Conservation (phyloP, 2,113 vertebrate species). For the Isichthys henryi region DNA sequence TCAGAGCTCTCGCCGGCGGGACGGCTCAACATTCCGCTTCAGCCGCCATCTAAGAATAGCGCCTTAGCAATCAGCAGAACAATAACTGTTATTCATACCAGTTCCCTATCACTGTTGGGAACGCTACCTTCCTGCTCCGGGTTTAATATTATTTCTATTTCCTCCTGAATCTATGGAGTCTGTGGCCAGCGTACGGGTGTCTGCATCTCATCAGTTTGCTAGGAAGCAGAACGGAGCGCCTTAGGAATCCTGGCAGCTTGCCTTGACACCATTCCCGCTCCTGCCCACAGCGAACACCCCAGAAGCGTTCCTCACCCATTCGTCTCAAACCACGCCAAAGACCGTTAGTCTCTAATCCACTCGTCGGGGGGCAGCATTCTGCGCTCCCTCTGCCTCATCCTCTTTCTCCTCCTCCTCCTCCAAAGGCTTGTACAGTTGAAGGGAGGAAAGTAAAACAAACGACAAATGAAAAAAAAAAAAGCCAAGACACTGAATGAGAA, state of each 20-base stretch:
- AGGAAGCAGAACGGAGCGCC: neutral
- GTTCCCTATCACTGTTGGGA: neutral
- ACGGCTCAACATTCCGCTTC: neutral
- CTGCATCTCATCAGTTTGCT: neutral
- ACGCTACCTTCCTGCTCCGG: neutral
- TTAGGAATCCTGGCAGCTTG: neutral
- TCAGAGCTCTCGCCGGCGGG: neutral
- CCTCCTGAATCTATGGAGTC: neutral
- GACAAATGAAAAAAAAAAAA: slow-evolving; percentile 41
- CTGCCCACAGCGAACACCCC: slow-evolving; percentile 37
- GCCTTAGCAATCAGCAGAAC: neutral
- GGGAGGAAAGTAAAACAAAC: slow-evolving; percentile 31
- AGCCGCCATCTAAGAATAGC: neutral
- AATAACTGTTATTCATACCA: neutral
- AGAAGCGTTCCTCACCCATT: slow-evolving; percentile 55
- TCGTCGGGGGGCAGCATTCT: slow-evolving; percentile 62
- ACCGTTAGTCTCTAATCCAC: slow-evolving; percentile 68
- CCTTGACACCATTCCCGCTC: slow-evolving; percentile 22
- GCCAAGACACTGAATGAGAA: slow-evolving; percentile 41
- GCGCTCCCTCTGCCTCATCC: slow-evolving; percentile 58
- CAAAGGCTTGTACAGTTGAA: slow-evolving; percentile 47
- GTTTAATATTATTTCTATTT: neutral
- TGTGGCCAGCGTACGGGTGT: neutral
- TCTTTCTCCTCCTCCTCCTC: slow-evolving; percentile 49
- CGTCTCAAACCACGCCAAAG: slow-evolving; percentile 53